phyloP scores from a whole-genome alignment of 2,797 vertebrate genomes.

The Pseudochirops cupreus region DNA sequence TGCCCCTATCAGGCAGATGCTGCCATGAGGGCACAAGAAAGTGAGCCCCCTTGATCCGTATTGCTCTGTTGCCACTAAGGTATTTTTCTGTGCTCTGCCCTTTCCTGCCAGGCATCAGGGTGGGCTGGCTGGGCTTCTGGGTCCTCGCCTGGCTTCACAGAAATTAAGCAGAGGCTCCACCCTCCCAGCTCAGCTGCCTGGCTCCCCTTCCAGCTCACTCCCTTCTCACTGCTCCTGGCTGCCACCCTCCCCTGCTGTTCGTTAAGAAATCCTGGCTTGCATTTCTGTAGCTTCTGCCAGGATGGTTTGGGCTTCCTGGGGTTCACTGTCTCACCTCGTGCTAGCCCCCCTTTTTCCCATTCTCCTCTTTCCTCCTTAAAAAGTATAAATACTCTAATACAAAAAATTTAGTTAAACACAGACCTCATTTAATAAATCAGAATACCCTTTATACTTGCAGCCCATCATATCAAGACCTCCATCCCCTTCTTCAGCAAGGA shows the following conservation, averaged over 20 bases:
- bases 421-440: not conserved
- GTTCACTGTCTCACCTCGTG: slow-evolving; percentile 64
- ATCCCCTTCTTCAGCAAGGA: not conserved
- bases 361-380: slow-evolving; percentile 70
- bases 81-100: slow-evolving; percentile 82
- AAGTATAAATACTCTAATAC: slow-evolving; percentile 62
- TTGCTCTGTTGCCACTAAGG: slow-evolving; percentile 78
- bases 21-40: slow-evolving; percentile 73
- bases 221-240: slow-evolving; percentile 74
- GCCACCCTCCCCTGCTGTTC: slow-evolving; percentile 68
- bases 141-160: slow-evolving; percentile 82
- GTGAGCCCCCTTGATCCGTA: slow-evolving; percentile 58
- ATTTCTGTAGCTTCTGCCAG: slow-evolving; percentile 73
- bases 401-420: slow-evolving; percentile 54
- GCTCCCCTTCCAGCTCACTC: slow-evolving; percentile 64
- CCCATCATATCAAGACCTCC: slow-evolving; percentile 31
- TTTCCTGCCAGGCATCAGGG: slow-evolving; percentile 83
- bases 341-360: slow-evolving; percentile 57
- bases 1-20: not conserved
- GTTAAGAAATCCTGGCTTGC: slow-evolving; percentile 70
- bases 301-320: slow-evolving; percentile 61
- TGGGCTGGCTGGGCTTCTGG: slow-evolving; percentile 82
- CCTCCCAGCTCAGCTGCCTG: slow-evolving; percentile 68
- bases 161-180: slow-evolving; percentile 71
- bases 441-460: slow-evolving; percentile 32